Percentiles rank a stretch among this genome's conserved stretches.
Conservation (phyloP, 2,113 vertebrate species). For the Willisornis vidua region DNA sequence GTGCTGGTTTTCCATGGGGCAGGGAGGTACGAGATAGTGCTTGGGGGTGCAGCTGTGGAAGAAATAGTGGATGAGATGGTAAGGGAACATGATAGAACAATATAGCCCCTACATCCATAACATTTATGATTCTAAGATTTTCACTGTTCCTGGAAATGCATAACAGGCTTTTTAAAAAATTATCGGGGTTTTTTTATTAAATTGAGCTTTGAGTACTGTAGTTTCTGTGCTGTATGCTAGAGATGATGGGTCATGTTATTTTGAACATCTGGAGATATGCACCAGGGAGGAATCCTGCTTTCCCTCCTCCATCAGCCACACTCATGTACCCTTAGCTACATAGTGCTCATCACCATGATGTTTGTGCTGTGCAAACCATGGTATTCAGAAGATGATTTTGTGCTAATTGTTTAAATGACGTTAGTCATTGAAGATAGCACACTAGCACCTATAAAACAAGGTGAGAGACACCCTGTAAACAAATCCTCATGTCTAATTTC, state of each 20-base stretch:
- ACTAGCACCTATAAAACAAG: background rate
- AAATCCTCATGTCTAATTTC: background rate
- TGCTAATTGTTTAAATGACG: background rate
- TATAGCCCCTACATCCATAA: background rate
- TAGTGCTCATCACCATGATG: background rate
- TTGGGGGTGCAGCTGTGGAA: rapidly evolving
- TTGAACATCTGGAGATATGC: background rate
- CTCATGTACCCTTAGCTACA: background rate
- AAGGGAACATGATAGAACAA: background rate
- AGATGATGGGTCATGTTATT: background rate
- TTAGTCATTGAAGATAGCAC: background rate
- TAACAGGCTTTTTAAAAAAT: background rate
- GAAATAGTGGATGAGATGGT: background rate
- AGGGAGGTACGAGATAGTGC: background rate
- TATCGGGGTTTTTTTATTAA: background rate
- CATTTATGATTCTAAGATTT: background rate
- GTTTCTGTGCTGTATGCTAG: background rate
- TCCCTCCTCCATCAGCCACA: background rate
- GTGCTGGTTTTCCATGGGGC: background rate
- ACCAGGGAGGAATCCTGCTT: background rate
- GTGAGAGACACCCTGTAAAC: background rate
- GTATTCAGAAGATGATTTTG: background rate
- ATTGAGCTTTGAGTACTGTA: background rate
- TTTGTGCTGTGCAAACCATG: background rate
- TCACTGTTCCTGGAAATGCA: background rate